Conservation (phyloP, 1,140 invertebrate species). For the Drosophila lacteicornis region DNA sequence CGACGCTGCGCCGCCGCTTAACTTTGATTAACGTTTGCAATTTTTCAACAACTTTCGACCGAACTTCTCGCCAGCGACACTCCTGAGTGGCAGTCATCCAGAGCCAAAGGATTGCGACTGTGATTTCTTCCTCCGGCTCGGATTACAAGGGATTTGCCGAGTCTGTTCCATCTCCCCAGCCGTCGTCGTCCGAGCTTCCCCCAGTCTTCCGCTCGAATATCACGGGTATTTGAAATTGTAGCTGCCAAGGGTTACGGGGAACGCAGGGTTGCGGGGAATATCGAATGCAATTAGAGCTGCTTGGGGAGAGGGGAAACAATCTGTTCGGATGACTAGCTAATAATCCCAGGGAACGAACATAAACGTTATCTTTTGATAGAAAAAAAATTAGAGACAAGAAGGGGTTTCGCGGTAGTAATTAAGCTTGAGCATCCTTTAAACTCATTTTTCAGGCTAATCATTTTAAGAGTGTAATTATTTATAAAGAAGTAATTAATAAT, state of each 20-base stretch:
- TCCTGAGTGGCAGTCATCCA: slow-evolving; percentile 16
- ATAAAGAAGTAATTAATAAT: background rate
- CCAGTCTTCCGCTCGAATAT: slow-evolving; percentile 21
- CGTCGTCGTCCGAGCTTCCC: background rate
- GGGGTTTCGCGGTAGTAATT: background rate
- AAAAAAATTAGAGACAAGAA: background rate
- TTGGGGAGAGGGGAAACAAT: background rate
- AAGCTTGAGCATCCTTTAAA: background rate
- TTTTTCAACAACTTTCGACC: slow-evolving; percentile 80
- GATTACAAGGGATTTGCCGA: slow-evolving; percentile 72
- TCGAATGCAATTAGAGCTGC: slow-evolving; percentile 33
- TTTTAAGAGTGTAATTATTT: background rate
- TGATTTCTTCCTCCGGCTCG: slow-evolving; percentile 62
- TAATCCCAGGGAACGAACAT: slow-evolving; percentile 23
- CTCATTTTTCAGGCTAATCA: background rate
- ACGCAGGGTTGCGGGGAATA: slow-evolving; percentile 4
- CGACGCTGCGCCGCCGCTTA: slow-evolving; percentile 64
- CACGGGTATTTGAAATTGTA: slow-evolving; percentile 51
- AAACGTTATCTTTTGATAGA: slow-evolving; percentile 16
- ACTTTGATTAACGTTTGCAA: slow-evolving; percentile 82
- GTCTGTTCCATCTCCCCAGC: slow-evolving; percentile 5
- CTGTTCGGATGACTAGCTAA: slow-evolving; percentile 38
- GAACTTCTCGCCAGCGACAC: slow-evolving; percentile 55
- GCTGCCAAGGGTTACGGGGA: slow-evolving; percentile 2
- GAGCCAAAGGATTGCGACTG: slow-evolving; percentile 66